Evolutionary conservation across 2,797 vertebrate species (phyloP).

Genomic region (Coregonus ussuriensis): DNA sequence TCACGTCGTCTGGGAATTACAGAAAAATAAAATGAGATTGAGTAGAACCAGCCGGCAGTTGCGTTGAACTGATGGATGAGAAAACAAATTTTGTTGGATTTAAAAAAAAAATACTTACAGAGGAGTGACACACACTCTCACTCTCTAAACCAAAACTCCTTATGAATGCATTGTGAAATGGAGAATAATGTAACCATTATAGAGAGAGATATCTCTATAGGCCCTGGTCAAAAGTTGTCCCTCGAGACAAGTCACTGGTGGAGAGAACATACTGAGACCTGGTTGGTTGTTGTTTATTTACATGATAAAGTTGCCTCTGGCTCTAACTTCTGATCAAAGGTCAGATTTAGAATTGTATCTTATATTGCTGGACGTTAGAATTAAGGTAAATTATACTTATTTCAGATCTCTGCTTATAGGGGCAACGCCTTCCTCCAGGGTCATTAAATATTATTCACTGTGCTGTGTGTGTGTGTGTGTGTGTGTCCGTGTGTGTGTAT

Average conservation of each 20-base stretch:
- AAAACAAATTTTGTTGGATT: constrained; percentile 7
- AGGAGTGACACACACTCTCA: background rate
- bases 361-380: background rate
- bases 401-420: background rate
- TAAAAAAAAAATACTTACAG: background rate
- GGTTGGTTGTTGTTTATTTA: too few relatives aligned
- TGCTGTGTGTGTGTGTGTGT: background rate
- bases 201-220: background rate
- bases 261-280: too few relatives aligned
- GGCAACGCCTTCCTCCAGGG: background rate
- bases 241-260: too few relatives aligned
- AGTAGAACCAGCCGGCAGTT: constrained; percentile 1
- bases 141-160: background rate
- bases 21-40: constrained; percentile 9
- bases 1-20: background rate
- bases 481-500: background rate
- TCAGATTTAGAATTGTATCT: background rate
- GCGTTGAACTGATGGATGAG: constrained; percentile 23
- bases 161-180: background rate
- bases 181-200: background rate
- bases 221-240: too few relatives aligned
- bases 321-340: too few relatives aligned
- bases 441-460: background rate
- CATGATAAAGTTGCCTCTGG: too few relatives aligned
- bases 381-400: background rate